Evolutionary conservation across 53 echinoderm and acorn worm genomes (phyloP).

Genomic region (Paelopatides confundens): DNA sequence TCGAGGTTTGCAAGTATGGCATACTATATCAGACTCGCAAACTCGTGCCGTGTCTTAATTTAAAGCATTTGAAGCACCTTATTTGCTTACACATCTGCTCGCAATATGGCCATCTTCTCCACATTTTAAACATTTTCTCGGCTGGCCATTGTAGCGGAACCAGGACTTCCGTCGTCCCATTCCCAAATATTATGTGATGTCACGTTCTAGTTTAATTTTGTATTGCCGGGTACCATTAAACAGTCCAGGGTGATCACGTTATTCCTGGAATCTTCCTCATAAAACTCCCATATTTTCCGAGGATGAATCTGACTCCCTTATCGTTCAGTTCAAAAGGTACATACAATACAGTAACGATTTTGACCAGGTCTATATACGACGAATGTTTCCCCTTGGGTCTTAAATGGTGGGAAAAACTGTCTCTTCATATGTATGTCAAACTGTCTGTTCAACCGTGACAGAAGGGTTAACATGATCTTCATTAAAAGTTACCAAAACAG

Average conservation of each 20-base stretch:
- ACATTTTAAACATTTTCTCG: slow-evolving; percentile 32
- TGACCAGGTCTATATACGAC: neutral
- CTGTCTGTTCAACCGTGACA: too few relatives aligned
- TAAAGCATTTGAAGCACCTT: neutral
- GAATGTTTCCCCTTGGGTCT: neutral
- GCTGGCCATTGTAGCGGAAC: slow-evolving; percentile 26
- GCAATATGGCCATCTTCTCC: slow-evolving; percentile 3
- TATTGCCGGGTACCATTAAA: slow-evolving; percentile 48
- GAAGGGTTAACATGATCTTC: too few relatives aligned
- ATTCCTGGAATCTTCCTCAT: neutral
- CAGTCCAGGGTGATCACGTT: slow-evolving; percentile 1
- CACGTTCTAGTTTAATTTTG: neutral
- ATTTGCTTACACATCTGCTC: neutral
- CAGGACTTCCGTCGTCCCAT: slow-evolving; percentile 39
- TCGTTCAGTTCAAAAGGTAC: slow-evolving; percentile 39
- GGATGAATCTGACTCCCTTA: slow-evolving; percentile 18
- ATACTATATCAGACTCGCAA: too few relatives aligned
- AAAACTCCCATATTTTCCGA: slow-evolving; percentile 31
- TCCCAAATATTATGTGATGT: slow-evolving; percentile 19
- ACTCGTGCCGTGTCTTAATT: neutral
- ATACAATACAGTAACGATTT: slow-evolving; percentile 33
- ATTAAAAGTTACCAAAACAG: too few relatives aligned
- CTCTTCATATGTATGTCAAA: neutral
- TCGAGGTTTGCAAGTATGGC: too few relatives aligned
- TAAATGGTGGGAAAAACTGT: neutral